Conservation (phyloP, 2,888 invertebrate genomes). For the Matsumyia berberina region DNA sequence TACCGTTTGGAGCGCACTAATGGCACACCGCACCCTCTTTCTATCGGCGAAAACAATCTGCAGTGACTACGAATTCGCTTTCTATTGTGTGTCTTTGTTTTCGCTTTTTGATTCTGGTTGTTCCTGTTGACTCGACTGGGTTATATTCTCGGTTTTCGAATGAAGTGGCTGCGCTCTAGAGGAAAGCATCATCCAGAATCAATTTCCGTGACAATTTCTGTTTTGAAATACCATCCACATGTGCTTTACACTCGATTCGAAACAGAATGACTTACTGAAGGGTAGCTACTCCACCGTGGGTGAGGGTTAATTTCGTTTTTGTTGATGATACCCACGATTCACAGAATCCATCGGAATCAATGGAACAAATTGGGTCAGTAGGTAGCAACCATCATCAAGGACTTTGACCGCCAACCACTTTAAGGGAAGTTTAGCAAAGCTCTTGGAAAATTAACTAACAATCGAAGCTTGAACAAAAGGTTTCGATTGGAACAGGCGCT, state of each 20-base stretch:
- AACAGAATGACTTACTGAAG: conserved; percentile 15
- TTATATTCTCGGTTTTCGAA: neutral
- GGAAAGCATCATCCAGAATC: conserved; percentile 11
- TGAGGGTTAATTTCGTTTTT: conserved; percentile 38
- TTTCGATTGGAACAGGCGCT: too few species aligned
- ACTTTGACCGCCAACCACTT: too few species aligned
- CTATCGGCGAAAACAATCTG: conserved; percentile 6
- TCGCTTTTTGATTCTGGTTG: conserved; percentile 5
- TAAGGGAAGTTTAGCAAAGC: too few species aligned
- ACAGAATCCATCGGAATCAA: conserved; percentile 6
- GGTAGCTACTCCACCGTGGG: neutral
- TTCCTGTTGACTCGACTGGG: neutral
- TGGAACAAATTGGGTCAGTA: conserved; percentile 21
- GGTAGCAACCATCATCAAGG: neutral
- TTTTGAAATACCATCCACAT: conserved; percentile 27
- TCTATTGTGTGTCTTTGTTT: conserved; percentile 9
- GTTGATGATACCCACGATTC: conserved; percentile 8
- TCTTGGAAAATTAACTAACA: too few species aligned
- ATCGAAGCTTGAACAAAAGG: too few species aligned
- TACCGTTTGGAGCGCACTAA: conserved; percentile 16
- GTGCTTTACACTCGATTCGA: neutral
- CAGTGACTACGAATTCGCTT: neutral
- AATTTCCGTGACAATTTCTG: conserved; percentile 39
- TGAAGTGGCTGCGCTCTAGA: neutral
- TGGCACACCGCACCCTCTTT: neutral